Conservation (phyloP, 1,140 invertebrate species). For the Ceratina australensis region DNA sequence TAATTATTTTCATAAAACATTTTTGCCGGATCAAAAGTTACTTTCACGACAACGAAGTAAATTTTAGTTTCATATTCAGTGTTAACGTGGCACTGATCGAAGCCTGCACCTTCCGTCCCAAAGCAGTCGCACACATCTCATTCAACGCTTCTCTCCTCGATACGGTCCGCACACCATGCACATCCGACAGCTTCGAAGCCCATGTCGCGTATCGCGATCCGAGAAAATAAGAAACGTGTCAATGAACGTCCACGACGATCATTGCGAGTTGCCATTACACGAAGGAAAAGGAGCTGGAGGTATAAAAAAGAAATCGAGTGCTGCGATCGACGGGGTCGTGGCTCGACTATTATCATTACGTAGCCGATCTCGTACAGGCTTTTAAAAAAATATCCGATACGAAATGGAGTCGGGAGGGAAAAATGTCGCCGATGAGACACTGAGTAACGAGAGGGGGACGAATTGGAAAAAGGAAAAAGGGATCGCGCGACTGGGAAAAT, state of each 20-base stretch:
- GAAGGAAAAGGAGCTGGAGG: not conserved
- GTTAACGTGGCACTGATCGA: too few relatives aligned
- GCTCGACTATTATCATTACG: not conserved
- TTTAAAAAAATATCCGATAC: constrained; percentile 6
- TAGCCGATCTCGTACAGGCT: not conserved
- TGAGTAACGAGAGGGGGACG: not conserved
- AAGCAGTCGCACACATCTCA: constrained; percentile 5
- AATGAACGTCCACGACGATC: not conserved
- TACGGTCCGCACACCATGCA: too few relatives aligned
- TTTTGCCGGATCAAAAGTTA: too few relatives aligned
- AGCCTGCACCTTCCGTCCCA: not conserved
- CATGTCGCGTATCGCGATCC: not conserved
- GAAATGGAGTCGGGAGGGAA: not conserved
- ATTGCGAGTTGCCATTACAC: constrained; percentile 9
- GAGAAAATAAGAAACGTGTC: not conserved
- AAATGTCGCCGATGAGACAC: not conserved
- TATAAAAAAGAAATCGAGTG: constrained; percentile 2
- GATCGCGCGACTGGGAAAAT: not conserved
- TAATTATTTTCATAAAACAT: too few relatives aligned
- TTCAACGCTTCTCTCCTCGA: not conserved
- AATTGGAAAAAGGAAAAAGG: not conserved
- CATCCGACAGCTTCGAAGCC: not conserved
- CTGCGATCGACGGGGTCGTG: constrained; percentile 36
- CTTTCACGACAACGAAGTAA: too few relatives aligned
- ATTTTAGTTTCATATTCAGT: too few relatives aligned